These are phyloP conservation scores for Illadopsis cleaveri DNA, from an alignment of 2,113 vertebrate genomes.

Conservation along the genomic window DNA sequence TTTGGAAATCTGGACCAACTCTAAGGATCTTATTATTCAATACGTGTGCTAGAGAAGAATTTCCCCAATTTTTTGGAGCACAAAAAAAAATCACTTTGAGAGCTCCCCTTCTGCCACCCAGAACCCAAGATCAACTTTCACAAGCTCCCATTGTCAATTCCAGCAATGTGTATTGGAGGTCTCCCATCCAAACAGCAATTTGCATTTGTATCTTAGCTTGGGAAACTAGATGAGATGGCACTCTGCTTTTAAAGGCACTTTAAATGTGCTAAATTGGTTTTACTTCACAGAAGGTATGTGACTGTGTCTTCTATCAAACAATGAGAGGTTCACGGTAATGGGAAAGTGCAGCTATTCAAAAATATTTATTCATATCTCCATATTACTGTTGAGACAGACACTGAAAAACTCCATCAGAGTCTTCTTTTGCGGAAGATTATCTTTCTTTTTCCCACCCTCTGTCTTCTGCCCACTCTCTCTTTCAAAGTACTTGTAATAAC, in stretches of 20 bases:
- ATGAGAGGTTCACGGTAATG: background rate
- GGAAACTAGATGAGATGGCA: background rate
- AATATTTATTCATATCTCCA: background rate
- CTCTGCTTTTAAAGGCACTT: background rate
- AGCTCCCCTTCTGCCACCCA: background rate
- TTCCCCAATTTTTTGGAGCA: background rate
- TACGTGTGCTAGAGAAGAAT: background rate
- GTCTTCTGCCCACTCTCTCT: background rate
- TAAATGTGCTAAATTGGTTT: background rate
- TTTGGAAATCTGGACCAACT: background rate
- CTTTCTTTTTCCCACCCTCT: background rate
- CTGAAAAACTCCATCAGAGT: background rate
- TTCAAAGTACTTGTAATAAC: background rate
- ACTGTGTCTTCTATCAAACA: constrained; percentile 2
- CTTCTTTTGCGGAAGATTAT: background rate
- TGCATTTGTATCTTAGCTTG: background rate
- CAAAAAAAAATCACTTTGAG: background rate
- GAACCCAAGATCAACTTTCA: background rate
- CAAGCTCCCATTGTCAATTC: background rate
- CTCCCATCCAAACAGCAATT: background rate
- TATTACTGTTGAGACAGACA: background rate
- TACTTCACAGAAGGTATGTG: background rate
- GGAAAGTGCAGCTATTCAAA: background rate
- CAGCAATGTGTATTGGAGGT: background rate
- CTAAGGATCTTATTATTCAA: background rate